A percentile compares a stretch with the other conserved stretches of the same genome.
These are phyloP conservation scores for Ferdinandea cuprea DNA, from an alignment of 2,888 invertebrate species.

Conservation along the genomic window DNA sequence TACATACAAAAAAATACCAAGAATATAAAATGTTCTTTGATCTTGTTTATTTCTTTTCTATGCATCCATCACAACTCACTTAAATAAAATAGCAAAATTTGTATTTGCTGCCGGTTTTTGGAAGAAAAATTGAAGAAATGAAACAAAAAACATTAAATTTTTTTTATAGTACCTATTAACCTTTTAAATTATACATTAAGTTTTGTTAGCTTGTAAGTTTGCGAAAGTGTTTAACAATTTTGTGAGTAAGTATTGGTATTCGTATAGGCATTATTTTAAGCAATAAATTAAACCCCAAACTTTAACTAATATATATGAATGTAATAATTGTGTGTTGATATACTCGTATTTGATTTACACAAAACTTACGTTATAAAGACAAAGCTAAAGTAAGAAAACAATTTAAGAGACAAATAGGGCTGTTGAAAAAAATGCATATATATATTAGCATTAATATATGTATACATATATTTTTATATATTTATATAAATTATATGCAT, in stretches of 20 bases:
- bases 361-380: background rate
- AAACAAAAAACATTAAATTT: background rate
- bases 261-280: too few species aligned
- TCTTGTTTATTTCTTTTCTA: conserved; percentile 1
- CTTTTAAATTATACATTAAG: background rate
- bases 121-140: background rate
- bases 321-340: conserved; percentile 23
- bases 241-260: background rate
- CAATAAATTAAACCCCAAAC: background rate
- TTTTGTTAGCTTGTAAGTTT: conserved; percentile 25
- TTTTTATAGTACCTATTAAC: background rate
- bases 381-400: background rate
- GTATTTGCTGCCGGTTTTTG: background rate
- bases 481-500: too few species aligned
- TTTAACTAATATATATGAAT: conserved; percentile 2
- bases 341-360: conserved; percentile 19
- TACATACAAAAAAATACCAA: background rate
- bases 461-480: too few species aligned
- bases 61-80: background rate
- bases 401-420: conserved; percentile 1
- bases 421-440: background rate
- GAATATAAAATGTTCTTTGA: conserved; percentile 4
- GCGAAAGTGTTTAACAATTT: background rate
- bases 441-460: too few species aligned
- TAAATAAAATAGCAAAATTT: background rate